These are phyloP conservation scores for Aporophyla nigra DNA, from an alignment of 2,888 invertebrate genomes.

Conservation along the genomic window DNA sequence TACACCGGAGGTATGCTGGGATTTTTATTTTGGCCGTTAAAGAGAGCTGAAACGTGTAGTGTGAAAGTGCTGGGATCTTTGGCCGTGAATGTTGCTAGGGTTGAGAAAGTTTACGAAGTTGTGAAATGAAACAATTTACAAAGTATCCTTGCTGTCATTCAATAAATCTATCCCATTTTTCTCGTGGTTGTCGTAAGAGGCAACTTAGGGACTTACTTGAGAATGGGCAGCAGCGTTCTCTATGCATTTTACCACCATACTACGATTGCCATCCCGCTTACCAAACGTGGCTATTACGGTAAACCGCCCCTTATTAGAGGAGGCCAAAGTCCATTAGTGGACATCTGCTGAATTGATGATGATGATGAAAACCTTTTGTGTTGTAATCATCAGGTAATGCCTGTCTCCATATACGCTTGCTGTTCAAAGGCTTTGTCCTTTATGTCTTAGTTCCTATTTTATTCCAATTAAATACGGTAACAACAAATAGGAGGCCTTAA, in stretches of 20 bases:
- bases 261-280: too few relatives aligned
- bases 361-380: neutral
- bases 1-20: slow-evolving; percentile 64
- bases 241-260: too few relatives aligned
- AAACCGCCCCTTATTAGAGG: too few relatives aligned
- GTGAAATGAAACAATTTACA: slow-evolving; percentile 8
- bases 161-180: too few relatives aligned
- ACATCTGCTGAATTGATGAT: too few relatives aligned
- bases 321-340: too few relatives aligned
- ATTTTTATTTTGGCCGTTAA: slow-evolving; percentile 70
- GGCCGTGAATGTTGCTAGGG: neutral
- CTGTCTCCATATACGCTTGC: neutral
- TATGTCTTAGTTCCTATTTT: neutral
- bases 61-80: slow-evolving; percentile 25
- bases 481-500: neutral
- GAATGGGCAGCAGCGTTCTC: too few relatives aligned
- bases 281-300: too few relatives aligned
- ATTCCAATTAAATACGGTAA: neutral
- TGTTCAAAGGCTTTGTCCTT: neutral
- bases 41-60: slow-evolving; percentile 26
- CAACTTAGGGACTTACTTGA: too few relatives aligned
- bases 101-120: neutral
- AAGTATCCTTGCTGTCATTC: neutral
- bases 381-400: neutral
- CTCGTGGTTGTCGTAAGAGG: too few relatives aligned